These are phyloP conservation scores for Glaucopsyche alexis DNA, from an alignment of 2,888 invertebrate genomes.

Conservation along the genomic window DNA sequence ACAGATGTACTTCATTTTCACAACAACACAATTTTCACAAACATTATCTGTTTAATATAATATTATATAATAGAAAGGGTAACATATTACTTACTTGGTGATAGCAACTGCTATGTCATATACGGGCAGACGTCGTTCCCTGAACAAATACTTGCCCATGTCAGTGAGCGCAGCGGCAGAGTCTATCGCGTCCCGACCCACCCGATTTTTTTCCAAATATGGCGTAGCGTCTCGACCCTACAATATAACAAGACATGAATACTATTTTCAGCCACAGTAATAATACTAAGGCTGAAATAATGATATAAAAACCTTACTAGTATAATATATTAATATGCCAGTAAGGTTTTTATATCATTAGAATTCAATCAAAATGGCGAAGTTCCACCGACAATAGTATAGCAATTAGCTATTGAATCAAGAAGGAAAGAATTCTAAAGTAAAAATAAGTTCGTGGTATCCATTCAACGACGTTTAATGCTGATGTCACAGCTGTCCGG, in stretches of 20 bases:
- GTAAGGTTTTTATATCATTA: too few relatives aligned
- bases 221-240: conserved; percentile 97
- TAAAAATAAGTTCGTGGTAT: too few relatives aligned
- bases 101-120: conserved; percentile 98
- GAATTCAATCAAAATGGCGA: neutral
- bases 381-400: too few relatives aligned
- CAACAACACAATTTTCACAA: neutral
- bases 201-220: conserved; percentile 95
- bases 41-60: neutral
- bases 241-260: conserved; percentile 26
- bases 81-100: conserved; percentile 88
- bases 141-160: conserved; percentile 98
- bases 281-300: neutral
- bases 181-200: conserved; percentile 95
- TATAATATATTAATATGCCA: too few relatives aligned
- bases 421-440: too few relatives aligned
- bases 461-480: too few relatives aligned
- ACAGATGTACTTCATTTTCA: neutral
- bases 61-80: neutral
- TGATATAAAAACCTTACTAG: too few relatives aligned
- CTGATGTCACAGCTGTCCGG: too few relatives aligned
- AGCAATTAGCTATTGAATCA: too few relatives aligned
- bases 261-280: neutral
- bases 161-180: conserved; percentile 96
- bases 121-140: conserved; percentile 94